Percentiles rank a stretch among this genome's conserved stretches.
Evolutionary conservation across 2,113 vertebrate genomes (phyloP).

Genomic region (Geococcyx californianus): DNA sequence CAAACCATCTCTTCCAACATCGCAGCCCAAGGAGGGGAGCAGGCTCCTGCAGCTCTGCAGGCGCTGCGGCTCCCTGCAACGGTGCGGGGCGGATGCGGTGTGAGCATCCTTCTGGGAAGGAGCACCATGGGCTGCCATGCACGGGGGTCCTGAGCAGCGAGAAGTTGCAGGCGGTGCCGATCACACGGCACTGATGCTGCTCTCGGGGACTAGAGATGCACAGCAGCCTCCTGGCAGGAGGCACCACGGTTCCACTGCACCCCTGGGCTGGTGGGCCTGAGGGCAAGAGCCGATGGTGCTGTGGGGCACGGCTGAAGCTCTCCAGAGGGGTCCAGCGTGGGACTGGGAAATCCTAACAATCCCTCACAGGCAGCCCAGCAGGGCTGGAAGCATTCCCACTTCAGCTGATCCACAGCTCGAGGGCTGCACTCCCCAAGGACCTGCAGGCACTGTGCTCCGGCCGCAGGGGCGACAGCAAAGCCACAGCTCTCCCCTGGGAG

Average conservation of each 20-base stretch:
- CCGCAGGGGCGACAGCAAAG: not conserved
- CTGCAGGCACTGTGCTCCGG: fast-evolving
- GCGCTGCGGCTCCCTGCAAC: fast-evolving
- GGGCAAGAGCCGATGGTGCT: no score
- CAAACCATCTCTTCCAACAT: not conserved
- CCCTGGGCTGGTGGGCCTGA: fast-evolving
- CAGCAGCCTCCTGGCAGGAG: not conserved
- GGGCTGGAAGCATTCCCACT: not conserved
- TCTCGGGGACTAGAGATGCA: not conserved
- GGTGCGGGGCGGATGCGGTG: fast-evolving
- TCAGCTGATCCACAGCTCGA: fast-evolving
- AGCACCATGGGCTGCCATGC: fast-evolving
- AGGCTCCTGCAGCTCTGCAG: not conserved
- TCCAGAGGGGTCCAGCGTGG: fast-evolving
- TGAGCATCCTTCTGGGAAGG: not conserved
- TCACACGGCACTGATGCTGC: not conserved
- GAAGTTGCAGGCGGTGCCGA: no score
- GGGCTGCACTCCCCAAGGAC: not conserved
- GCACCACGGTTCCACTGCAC: fast-evolving
- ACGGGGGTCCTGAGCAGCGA: not conserved
- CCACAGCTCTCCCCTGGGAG: not conserved
- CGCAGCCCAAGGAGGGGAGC: not conserved
- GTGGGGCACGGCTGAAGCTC: no score
- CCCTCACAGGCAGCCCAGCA: fast-evolving
- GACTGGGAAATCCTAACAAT: not conserved